phyloP scores from a whole-genome alignment of 2,113 vertebrate species.

The Origma solitaria region DNA sequence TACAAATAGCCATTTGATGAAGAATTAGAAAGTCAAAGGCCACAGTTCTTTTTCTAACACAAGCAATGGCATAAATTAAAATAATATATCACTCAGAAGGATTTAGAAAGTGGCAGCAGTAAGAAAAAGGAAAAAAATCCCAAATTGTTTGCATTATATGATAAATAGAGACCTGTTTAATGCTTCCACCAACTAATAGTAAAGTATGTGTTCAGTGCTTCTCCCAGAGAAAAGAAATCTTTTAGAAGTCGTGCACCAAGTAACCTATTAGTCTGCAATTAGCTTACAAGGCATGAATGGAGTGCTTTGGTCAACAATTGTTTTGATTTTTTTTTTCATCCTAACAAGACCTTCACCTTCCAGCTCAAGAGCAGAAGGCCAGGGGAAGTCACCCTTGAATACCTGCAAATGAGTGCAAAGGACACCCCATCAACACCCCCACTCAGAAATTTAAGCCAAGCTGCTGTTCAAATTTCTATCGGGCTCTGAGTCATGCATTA shows the following conservation, averaged over 20 bases:
- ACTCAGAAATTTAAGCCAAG: neutral
- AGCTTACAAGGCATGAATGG: neutral
- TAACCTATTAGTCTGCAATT: neutral
- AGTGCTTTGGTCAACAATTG: neutral
- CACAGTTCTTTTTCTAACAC: neutral
- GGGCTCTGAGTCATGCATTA: neutral
- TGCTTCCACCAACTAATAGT: neutral
- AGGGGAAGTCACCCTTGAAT: neutral
- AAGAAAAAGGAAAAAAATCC: neutral
- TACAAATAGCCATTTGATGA: neutral
- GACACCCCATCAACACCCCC: neutral
- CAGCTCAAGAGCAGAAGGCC: neutral
- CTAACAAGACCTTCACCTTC: neutral
- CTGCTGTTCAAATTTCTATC: constrained; percentile 1
- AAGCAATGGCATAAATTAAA: neutral
- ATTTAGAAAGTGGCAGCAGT: neutral
- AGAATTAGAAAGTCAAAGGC: neutral
- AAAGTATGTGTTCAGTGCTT: neutral
- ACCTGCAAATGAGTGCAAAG: neutral
- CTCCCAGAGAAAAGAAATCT: neutral
- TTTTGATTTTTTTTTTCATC: neutral
- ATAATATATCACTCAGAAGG: neutral
- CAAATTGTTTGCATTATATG: neutral
- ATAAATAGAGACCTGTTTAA: neutral
- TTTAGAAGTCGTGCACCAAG: neutral